phyloP scores from a whole-genome alignment of 30 jellyfish, hydroid and myxozoan species.

The Nemopilema nomurai region DNA sequence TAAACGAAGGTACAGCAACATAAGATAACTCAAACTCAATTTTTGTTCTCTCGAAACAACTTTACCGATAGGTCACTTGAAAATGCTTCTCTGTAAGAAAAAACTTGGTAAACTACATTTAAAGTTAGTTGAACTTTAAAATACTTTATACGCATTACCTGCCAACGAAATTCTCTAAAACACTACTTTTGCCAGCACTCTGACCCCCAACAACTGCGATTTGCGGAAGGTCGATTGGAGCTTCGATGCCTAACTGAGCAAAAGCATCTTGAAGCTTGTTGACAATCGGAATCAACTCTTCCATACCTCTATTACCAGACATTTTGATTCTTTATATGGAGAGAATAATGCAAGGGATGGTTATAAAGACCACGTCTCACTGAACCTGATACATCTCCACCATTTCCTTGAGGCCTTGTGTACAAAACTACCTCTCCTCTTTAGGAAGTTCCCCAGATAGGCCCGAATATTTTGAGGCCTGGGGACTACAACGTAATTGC shows the following conservation, averaged over 20 bases:
- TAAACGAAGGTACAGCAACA: too few relatives aligned
- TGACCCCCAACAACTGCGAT: constrained; percentile 99
- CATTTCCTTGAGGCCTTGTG: background rate
- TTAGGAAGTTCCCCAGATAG: background rate
- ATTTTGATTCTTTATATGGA: constrained; percentile 2
- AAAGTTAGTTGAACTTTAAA: too few relatives aligned
- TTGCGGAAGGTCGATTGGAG: constrained; percentile 98
- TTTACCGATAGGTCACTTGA: background rate
- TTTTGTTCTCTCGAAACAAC: background rate
- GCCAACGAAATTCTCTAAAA: constrained; percentile 95
- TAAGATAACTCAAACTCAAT: too few relatives aligned
- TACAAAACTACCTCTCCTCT: background rate
- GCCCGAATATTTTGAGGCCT: background rate
- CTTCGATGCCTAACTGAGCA: constrained; percentile 91
- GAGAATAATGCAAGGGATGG: background rate
- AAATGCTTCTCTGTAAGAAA: too few relatives aligned
- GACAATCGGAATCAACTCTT: constrained; percentile 90
- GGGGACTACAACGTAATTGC: background rate
- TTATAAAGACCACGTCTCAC: background rate
- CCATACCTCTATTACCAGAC: constrained; percentile 98
- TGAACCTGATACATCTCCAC: background rate
- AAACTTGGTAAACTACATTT: too few relatives aligned
- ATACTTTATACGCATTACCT: too few relatives aligned
- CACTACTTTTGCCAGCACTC: constrained; percentile 99
- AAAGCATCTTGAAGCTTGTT: constrained; percentile 97